Evolutionary conservation across 2,797 vertebrate genomes (phyloP).

Genomic region (Gymnodraco acuticeps): DNA sequence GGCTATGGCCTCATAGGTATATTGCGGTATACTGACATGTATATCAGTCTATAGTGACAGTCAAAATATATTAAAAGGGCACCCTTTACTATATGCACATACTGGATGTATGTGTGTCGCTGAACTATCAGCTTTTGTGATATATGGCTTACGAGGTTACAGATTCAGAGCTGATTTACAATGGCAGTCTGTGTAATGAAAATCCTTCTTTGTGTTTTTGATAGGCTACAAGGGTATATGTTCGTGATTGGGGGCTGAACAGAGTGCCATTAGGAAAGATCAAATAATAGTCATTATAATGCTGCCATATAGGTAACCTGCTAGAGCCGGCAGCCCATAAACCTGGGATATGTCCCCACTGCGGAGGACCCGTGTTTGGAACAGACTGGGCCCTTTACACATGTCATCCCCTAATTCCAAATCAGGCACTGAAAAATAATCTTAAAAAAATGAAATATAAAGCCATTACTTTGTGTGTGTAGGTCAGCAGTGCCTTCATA

Average conservation of each 20-base stretch:
- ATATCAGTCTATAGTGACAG: constrained; percentile 52
- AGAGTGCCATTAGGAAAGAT: constrained; percentile 18
- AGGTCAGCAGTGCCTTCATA: not conserved
- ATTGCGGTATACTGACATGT: constrained; percentile 44
- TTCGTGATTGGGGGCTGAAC: constrained; percentile 19
- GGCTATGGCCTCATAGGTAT: constrained; percentile 58
- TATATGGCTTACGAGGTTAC: constrained; percentile 17
- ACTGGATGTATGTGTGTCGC: constrained; percentile 9
- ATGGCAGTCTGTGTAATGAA: constrained; percentile 30
- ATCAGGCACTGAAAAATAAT: too few relatives aligned
- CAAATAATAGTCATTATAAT: constrained; percentile 8
- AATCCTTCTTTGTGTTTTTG: constrained; percentile 36
- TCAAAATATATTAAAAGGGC: constrained; percentile 52
- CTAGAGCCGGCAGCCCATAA: too few relatives aligned
- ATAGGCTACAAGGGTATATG: constrained; percentile 24
- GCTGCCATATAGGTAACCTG: too few relatives aligned
- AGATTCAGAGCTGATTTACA: constrained; percentile 49
- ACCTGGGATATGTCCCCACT: too few relatives aligned
- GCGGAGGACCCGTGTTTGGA: too few relatives aligned
- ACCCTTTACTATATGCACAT: constrained; percentile 23
- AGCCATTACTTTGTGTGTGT: not conserved
- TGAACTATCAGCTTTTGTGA: constrained; percentile 44
- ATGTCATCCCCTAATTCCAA: too few relatives aligned
- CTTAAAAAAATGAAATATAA: too few relatives aligned
- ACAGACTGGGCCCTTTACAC: too few relatives aligned